Evolutionary conservation across 2,113 vertebrate species (phyloP).

Genomic region (Hemiscyllium ocellatum): DNA sequence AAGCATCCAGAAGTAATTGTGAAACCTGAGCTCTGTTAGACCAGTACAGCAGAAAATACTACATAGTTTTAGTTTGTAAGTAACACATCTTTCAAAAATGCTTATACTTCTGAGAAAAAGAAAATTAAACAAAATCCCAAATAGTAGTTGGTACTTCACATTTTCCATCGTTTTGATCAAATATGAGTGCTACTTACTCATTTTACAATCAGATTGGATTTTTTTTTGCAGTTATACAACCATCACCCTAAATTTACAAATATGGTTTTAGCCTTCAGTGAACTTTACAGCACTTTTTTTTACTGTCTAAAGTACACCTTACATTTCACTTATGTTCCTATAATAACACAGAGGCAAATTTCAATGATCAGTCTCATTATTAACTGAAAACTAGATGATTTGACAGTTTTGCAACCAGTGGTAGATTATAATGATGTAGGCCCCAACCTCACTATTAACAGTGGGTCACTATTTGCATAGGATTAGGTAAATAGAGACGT

Average conservation of each 20-base stretch:
- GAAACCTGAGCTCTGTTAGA: background rate
- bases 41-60: background rate
- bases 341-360: background rate
- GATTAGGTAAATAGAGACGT: background rate
- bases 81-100: background rate
- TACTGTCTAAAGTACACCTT: background rate
- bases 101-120: background rate
- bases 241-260: background rate
- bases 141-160: background rate
- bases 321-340: background rate
- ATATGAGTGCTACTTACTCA: background rate
- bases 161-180: background rate
- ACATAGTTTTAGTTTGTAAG: constrained; percentile 7
- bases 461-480: background rate
- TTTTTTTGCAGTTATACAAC: background rate
- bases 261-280: background rate
- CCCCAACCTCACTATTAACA: background rate
- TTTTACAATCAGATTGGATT: background rate
- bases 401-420: background rate
- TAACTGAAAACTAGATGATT: background rate
- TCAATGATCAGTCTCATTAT: background rate
- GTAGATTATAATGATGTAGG: background rate
- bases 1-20: background rate
- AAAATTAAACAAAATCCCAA: background rate
- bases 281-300: background rate